phyloP scores from a whole-genome alignment of 2,797 vertebrate genomes.

The Clangula hyemalis region DNA sequence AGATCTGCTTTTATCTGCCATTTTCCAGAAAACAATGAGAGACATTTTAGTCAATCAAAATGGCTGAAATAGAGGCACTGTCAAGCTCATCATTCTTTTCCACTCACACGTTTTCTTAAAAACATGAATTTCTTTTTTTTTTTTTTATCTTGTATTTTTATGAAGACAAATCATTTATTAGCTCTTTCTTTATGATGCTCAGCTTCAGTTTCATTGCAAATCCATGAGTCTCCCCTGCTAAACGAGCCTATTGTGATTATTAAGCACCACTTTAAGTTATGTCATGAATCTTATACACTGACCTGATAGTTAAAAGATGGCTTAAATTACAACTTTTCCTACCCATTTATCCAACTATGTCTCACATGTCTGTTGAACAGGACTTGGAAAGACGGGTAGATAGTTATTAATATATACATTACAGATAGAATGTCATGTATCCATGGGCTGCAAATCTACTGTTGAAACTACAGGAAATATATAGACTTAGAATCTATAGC shows the following conservation, averaged over 20 bases:
- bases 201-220: not conserved
- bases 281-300: not conserved
- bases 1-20: not conserved
- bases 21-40: not conserved
- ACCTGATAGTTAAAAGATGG: not conserved
- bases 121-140: not conserved
- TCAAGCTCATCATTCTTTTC: not conserved
- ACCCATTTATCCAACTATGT: not conserved
- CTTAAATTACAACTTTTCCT: not conserved
- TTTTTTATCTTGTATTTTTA: not conserved
- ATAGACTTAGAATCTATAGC: not conserved
- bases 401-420: not conserved
- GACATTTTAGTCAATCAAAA: not conserved
- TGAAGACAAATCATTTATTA: not conserved
- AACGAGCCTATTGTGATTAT: not conserved
- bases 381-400: not conserved
- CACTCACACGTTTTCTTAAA: not conserved
- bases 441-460: not conserved
- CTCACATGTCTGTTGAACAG: not conserved
- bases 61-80: not conserved
- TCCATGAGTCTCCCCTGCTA: not conserved
- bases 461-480: not conserved
- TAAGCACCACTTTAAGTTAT: not conserved
- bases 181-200: not conserved
- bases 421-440: not conserved